Percentiles rank a stretch among this genome's conserved stretches.
phyloP scores from a whole-genome alignment of 1,140 invertebrate species.

The Popillia japonica region DNA sequence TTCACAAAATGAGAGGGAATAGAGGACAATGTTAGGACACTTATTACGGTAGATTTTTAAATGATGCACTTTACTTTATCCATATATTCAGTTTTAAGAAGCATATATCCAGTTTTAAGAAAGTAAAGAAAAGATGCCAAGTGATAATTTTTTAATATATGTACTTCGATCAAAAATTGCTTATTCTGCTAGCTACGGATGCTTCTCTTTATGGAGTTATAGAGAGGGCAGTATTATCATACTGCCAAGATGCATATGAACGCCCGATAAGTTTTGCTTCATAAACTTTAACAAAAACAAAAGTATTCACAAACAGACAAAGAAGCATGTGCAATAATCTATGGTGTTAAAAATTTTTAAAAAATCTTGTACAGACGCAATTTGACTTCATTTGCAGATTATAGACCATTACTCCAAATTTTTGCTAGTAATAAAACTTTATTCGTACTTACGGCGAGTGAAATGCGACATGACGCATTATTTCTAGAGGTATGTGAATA shows the following conservation, averaged over 20 bases:
- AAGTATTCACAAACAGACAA: constrained; percentile 56
- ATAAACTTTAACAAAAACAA: constrained; percentile 52
- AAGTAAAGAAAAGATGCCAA: constrained; percentile 54
- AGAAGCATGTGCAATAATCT: too few relatives aligned
- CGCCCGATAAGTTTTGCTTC: too few relatives aligned
- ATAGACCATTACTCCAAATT: constrained; percentile 62
- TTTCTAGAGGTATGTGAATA: too few relatives aligned
- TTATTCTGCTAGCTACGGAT: constrained; percentile 51
- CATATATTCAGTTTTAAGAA: constrained; percentile 52
- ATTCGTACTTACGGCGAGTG: constrained; percentile 50
- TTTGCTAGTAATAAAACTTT: constrained; percentile 58
- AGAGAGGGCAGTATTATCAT: constrained; percentile 32
- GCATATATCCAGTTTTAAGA: constrained; percentile 42
- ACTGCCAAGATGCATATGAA: constrained; percentile 44
- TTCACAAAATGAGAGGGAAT: constrained; percentile 6
- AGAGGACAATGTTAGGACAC: neutral
- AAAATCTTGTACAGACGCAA: constrained; percentile 63
- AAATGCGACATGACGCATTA: too few relatives aligned
- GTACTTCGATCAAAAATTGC: constrained; percentile 46
- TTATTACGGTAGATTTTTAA: constrained; percentile 35
- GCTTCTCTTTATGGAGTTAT: neutral
- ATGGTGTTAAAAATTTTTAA: constrained; percentile 59
- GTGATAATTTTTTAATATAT: constrained; percentile 49
- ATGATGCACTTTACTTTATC: neutral
- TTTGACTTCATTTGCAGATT: constrained; percentile 65